phyloP scores from a whole-genome alignment of 2,797 vertebrate genomes.

The Eospalax fontanierii region DNA sequence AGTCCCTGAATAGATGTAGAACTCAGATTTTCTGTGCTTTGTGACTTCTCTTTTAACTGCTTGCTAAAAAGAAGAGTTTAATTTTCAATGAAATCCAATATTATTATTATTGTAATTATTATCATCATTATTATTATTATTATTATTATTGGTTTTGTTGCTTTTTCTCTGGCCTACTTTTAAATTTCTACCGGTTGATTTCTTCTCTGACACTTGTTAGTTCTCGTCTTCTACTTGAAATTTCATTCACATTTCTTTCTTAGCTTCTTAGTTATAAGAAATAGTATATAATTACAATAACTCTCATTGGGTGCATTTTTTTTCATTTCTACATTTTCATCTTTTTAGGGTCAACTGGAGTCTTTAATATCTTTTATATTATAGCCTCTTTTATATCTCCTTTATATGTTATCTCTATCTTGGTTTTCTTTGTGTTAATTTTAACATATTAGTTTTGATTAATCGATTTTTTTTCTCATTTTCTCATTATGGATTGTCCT shows the following conservation, averaged over 20 bases:
- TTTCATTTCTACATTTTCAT: background rate
- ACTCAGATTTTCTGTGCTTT: background rate
- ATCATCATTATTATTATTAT: too few species aligned
- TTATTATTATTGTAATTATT: background rate
- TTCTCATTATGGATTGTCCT: background rate
- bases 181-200: background rate
- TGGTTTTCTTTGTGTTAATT: background rate
- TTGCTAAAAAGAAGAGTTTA: too few species aligned
- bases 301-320: background rate
- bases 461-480: background rate
- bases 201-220: background rate
- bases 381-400: background rate
- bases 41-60: background rate
- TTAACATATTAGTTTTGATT: conserved; percentile 15
- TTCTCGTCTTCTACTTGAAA: background rate
- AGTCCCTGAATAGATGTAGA: background rate
- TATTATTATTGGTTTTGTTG: background rate
- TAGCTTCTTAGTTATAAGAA: background rate
- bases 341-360: background rate
- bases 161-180: background rate
- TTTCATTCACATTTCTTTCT: background rate
- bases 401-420: background rate
- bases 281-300: background rate
- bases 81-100: background rate
- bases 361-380: background rate